Evolutionary conservation across 2,113 vertebrate genomes (phyloP).

Genomic region (Alectura lathami): DNA sequence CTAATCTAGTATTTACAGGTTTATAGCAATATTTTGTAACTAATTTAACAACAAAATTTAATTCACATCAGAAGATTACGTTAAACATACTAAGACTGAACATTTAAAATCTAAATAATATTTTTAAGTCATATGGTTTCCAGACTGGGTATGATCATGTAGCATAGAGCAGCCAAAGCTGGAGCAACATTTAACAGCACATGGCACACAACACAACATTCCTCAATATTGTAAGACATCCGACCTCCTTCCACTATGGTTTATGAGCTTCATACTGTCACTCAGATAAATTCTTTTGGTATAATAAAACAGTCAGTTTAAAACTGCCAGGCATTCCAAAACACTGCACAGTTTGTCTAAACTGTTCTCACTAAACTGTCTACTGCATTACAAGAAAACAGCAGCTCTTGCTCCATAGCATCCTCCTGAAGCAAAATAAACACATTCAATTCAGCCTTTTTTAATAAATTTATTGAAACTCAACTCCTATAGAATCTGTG

Average conservation of each 20-base stretch:
- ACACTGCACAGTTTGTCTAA: not conserved
- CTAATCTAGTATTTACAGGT: not conserved
- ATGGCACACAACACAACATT: not conserved
- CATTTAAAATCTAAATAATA: not conserved
- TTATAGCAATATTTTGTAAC: not conserved
- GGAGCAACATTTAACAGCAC: not conserved
- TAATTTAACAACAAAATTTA: not conserved
- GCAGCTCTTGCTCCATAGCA: not conserved
- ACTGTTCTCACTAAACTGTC: not conserved
- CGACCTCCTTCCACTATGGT: not conserved
- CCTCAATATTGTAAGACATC: not conserved
- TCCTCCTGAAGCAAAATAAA: not conserved
- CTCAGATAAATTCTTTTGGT: not conserved
- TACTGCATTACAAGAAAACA: not conserved
- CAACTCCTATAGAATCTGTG: not conserved
- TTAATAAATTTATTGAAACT: not conserved
- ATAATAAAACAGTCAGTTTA: not conserved
- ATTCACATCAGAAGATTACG: not conserved
- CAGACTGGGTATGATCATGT: not conserved
- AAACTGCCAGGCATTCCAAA: slow-evolving; percentile 6
- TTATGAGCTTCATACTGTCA: slow-evolving; percentile 3
- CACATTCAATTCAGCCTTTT: not conserved
- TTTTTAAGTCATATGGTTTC: not conserved
- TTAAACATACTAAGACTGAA: not conserved
- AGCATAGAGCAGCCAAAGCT: not conserved